Evolutionary conservation across 1,140 invertebrate species (phyloP).

Genomic region (Drosophila novamexicana): DNA sequence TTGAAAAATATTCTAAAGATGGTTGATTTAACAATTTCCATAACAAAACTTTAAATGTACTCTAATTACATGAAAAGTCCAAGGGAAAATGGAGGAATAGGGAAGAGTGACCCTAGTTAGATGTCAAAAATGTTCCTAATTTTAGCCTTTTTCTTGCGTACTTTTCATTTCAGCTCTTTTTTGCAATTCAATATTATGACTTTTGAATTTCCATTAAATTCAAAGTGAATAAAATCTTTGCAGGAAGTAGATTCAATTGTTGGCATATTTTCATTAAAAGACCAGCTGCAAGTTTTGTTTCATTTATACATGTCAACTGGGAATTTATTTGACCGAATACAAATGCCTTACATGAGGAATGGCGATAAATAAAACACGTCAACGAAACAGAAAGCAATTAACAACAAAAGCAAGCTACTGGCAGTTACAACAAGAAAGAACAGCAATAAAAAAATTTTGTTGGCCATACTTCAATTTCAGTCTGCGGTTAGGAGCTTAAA

Average conservation of each 20-base stretch:
- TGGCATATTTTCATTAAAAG: not conserved
- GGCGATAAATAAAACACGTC: conserved; percentile 22
- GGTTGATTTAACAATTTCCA: no score
- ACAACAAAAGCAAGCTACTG: conserved; percentile 9
- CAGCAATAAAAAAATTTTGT: conserved; percentile 2
- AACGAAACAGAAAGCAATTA: conserved; percentile 23
- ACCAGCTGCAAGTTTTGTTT: not conserved
- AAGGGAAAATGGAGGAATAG: no score
- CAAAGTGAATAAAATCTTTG: no score
- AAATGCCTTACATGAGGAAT: conserved; percentile 14
- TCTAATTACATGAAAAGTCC: no score
- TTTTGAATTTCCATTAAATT: no score
- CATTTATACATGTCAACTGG: conserved; percentile 13
- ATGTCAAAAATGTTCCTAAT: no score
- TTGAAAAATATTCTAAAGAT: no score
- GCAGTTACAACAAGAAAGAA: not conserved
- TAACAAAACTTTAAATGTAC: no score
- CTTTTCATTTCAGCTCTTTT: no score
- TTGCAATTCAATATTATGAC: no score
- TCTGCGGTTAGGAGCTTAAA: conserved; percentile 16
- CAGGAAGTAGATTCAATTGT: not conserved
- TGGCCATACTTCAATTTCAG: conserved; percentile 15
- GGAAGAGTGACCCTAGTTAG: no score
- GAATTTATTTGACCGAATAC: conserved; percentile 8
- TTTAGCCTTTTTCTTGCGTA: no score